These are phyloP conservation scores for Caenorhabditis doughertyi DNA, from an alignment of 2,888 invertebrate genomes.

Conservation along the genomic window DNA sequence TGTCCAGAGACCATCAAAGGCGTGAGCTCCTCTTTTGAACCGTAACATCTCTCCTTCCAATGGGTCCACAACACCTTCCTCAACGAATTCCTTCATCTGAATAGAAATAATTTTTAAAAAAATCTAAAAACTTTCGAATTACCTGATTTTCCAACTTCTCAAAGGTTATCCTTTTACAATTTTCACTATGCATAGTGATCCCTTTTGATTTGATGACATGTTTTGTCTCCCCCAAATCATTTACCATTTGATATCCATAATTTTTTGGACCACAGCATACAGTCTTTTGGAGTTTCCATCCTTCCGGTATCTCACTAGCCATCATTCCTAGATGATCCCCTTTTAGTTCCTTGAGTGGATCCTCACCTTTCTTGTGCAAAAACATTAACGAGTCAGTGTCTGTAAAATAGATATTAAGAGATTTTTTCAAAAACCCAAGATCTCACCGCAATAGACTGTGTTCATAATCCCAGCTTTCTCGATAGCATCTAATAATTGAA, in stretches of 20 bases:
- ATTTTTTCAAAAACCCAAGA: background rate
- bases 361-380: background rate
- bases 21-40: background rate
- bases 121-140: no score
- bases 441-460: background rate
- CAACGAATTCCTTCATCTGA: background rate
- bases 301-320: no score
- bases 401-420: background rate
- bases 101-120: no score
- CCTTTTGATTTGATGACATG: no score
- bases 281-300: no score
- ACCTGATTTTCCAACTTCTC: no score
- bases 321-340: background rate
- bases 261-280: no score
- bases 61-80: background rate
- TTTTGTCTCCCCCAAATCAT: background rate
- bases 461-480: background rate
- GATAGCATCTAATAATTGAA: no score
- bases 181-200: no score
- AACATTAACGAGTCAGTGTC: background rate
- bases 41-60: background rate
- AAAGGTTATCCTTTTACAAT: no score
- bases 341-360: background rate
- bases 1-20: background rate
- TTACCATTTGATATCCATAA: no score